Base-by-base conservation (phyloP, 2,113 vertebrate species). In the Patagioenas fasciata region DNA sequence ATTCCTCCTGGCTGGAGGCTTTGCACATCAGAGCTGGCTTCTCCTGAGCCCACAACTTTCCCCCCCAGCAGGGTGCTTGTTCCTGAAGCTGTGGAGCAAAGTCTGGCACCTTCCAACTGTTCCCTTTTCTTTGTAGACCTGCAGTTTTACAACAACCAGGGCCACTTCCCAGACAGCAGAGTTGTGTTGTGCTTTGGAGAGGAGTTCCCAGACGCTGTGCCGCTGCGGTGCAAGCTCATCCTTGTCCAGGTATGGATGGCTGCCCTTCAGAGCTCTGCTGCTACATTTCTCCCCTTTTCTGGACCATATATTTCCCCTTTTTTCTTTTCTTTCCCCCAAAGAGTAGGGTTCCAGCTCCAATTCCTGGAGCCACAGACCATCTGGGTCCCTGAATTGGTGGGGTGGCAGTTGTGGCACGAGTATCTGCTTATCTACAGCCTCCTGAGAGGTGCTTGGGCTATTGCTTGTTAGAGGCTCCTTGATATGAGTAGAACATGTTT, bases 111-210 rank as follows among this genome's bases (percentile, higher is more conserved):
- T 40, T 28, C 36, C 50, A 12, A 20, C 44, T 44, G 17, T 58
- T 15, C 66, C 50, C 82, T 4, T 95, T 18, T 96, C 95, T 73
- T 71, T 50, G 13, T 96, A 99, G 99, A 99, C 40, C 94, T 99
- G 47, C 99, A 99, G 29, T 99, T 98, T 93, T 99, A 99, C 69
- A 98, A 98, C 66, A 98, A 95, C 94, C 99, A 99, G 95, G 97
- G 98, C 80, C 97, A 98, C n/a, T 97, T 98, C 40, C 99, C 99
- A 0, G 99, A 99, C 42, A 98, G 98, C 74, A 98, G 98, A 19
- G 98, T 99, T 58, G 98, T 98, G 36, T 97, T 99, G 84, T 99
- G 99, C 96, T 99, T 99, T 1, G 99, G 99, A 71, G 99, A 99
- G 70, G 99, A 99, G 89, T 99, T 99, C 85, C 98, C 98, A 0